Percentiles rank a stretch among this genome's conserved stretches.
Evolutionary conservation across 2,888 invertebrate genomes (phyloP).

Genomic region (Drosophila infuscata): DNA sequence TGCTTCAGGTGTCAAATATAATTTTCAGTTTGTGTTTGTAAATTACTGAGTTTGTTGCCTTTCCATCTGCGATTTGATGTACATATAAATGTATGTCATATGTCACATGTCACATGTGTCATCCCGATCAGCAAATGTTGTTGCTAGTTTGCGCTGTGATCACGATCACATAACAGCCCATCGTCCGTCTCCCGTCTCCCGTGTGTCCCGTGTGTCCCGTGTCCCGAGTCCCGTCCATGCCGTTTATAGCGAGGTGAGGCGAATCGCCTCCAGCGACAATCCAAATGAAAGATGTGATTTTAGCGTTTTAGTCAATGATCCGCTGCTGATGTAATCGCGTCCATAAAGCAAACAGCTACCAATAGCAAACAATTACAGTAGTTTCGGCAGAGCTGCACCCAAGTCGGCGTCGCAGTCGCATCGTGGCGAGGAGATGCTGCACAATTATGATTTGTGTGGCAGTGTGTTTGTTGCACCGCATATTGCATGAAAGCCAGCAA

Average conservation of each 20-base stretch:
- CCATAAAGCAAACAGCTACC: constrained; percentile 65
- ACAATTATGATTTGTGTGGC: constrained; percentile 64
- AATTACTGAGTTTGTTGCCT: neutral
- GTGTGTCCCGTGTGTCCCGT: constrained; percentile 10
- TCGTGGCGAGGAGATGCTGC: constrained; percentile 18
- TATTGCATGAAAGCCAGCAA: constrained; percentile 41
- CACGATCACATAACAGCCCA: constrained; percentile 40
- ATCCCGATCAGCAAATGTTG: neutral
- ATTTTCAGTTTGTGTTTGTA: neutral
- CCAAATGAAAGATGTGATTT: constrained; percentile 48
- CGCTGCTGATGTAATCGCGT: constrained; percentile 70
- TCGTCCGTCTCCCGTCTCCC: constrained; percentile 6
- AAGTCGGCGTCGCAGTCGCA: constrained; percentile 20
- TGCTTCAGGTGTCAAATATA: neutral
- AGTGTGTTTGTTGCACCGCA: constrained; percentile 60
- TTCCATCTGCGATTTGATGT: neutral
- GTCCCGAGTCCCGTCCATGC: constrained; percentile 21
- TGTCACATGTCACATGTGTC: neutral
- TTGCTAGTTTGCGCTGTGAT: neutral
- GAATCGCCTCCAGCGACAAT: constrained; percentile 46
- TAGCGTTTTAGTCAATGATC: constrained; percentile 16
- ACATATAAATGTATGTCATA: neutral
- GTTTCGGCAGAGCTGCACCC: constrained; percentile 43
- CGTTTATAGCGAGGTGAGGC: constrained; percentile 44
- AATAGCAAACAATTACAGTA: constrained; percentile 71